A percentile compares a stretch with the other conserved stretches of the same genome.
These are phyloP conservation scores for Tipula unca DNA, from an alignment of 2,888 invertebrate genomes.

Conservation along the genomic window DNA sequence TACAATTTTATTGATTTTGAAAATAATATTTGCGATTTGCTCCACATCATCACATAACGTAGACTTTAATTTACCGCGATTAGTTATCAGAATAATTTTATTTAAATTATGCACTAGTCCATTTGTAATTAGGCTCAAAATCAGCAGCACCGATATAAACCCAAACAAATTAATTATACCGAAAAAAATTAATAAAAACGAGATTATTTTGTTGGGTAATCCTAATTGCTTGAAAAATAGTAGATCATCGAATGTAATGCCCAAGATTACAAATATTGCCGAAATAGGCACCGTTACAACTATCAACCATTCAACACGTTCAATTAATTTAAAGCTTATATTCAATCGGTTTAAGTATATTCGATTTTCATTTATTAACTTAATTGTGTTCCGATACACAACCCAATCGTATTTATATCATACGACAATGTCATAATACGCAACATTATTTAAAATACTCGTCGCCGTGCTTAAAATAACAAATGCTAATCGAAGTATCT, in stretches of 20 bases:
- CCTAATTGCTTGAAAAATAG: not conserved
- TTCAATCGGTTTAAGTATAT: not conserved
- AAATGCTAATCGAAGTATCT: not conserved
- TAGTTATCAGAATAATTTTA: not conserved
- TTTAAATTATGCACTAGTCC: not conserved
- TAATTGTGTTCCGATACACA: not conserved
- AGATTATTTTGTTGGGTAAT: not conserved
- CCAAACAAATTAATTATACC: not conserved
- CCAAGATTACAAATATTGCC: not conserved
- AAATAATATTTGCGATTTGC: not conserved
- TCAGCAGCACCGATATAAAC: not conserved
- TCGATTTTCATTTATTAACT: not conserved
- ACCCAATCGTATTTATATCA: not conserved
- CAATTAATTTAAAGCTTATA: not conserved
- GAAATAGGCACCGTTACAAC: not conserved
- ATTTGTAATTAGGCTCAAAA: not conserved
- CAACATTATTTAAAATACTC: not conserved
- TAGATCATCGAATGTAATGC: not conserved
- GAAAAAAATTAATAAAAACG: not conserved
- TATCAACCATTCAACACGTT: not conserved
- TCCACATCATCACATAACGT: not conserved
- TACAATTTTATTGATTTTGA: not conserved
- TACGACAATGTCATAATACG: not conserved
- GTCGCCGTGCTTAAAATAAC: not conserved
- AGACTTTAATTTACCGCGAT: not conserved